phyloP scores from a whole-genome alignment of 2,888 invertebrate species.

The Escarpia spicata region DNA sequence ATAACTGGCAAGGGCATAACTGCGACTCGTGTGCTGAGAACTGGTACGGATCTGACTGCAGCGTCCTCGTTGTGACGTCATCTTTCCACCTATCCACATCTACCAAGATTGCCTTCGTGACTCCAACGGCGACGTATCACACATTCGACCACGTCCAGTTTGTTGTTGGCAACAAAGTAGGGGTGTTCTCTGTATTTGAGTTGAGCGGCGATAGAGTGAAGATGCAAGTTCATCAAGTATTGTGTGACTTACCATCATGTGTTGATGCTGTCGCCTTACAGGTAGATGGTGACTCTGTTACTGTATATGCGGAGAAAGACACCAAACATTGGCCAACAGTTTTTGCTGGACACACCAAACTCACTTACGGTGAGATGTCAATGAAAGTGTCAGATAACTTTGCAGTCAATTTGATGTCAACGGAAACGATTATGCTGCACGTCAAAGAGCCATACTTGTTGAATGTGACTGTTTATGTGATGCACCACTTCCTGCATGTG shows the following conservation, averaged over 20 bases:
- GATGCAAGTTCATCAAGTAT: conserved; percentile 45
- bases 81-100: conserved; percentile 26
- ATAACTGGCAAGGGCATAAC: conserved; percentile 46
- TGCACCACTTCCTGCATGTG: conserved; percentile 1
- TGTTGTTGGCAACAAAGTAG: not conserved
- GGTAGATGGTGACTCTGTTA: not conserved
- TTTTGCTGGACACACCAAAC: not conserved
- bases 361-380: not conserved
- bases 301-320: conserved; percentile 11
- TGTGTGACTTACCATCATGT: conserved; percentile 47
- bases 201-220: conserved; percentile 30
- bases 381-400: not conserved
- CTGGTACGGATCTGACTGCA: conserved; percentile 44
- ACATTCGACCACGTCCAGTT: conserved; percentile 46
- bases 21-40: conserved; percentile 44
- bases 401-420: not conserved
- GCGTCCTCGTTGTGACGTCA: conserved; percentile 39
- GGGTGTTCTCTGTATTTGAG: not conserved
- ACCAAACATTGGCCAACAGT: not conserved
- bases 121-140: conserved; percentile 45
- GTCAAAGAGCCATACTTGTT: not conserved
- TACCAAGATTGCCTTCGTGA: conserved; percentile 41
- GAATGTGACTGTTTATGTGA: not conserved
- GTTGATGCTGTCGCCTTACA: conserved; percentile 44
- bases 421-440: not conserved